A percentile compares a stretch with the other conserved stretches of the same genome.
These are phyloP conservation scores for Heteromormyrus szaboi DNA, from an alignment of 2,797 vertebrate genomes.

Conservation along the genomic window DNA sequence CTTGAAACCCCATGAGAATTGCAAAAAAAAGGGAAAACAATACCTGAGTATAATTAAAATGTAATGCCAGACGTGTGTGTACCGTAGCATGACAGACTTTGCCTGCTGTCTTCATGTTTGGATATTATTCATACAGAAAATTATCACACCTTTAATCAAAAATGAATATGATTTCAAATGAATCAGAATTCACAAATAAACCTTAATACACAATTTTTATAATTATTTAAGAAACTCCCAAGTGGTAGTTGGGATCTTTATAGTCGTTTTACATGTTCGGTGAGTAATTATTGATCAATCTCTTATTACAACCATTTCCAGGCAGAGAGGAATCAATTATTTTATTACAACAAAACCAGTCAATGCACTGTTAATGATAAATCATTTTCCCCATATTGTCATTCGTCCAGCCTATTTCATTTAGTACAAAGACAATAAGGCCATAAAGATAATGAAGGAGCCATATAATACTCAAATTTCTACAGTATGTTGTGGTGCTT, in stretches of 20 bases:
- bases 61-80: neutral
- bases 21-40: neutral
- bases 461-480: neutral
- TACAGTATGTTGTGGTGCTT: neutral
- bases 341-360: neutral
- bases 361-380: neutral
- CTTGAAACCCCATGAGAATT: neutral
- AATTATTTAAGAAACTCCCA: neutral
- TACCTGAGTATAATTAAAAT: neutral
- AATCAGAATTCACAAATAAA: neutral
- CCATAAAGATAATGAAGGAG: neutral
- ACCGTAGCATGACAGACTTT: neutral
- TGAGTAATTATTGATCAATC: neutral
- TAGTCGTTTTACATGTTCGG: neutral
- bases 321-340: neutral
- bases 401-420: neutral
- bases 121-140: neutral
- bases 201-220: neutral
- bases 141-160: neutral
- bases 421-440: neutral
- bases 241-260: neutral
- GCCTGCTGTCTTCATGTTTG: neutral
- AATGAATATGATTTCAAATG: neutral
- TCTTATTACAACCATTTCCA: neutral
- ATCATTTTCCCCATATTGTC: neutral